Base-by-base conservation (phyloP, 2,797 vertebrate species). In the Scleropages formosus region DNA sequence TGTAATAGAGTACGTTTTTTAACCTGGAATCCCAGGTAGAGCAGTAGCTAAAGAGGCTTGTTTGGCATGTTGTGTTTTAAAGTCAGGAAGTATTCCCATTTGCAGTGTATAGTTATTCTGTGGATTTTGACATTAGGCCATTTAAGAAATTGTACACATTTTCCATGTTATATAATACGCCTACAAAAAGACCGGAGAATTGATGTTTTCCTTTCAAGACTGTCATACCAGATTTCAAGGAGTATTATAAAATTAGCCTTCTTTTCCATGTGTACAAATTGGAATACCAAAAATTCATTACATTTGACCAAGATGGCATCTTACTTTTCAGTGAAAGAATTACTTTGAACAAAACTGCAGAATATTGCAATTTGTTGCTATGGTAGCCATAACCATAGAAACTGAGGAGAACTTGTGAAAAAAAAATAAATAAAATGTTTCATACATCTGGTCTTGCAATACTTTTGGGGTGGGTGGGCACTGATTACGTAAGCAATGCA, bases 281-380 rank as follows among this genome's bases (percentile, higher is more conserved):
- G 26, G 27, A 66, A n/a, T n/a, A 58, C 12, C 27, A 51, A 58
- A 53, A 44, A 75, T 8, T 47, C n/a, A 44, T 68, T 67, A 18
- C 12, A 8, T 75, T 67, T 26, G 27, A 68, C 60, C 12, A 61
- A 69, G 27, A 44, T 74, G 47, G 64, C 26, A 60, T 47, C 74
- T 74, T 74, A 62, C 66, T 69, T 75, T 60, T 59, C 39, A 31
- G 16, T 75, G 53, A 62, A 61, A 61, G 18, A 69, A 68, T 60
- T 60, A 58, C 62, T 44, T 60, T 60, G 26, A 72, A 31, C 31
- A 75, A 74, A 56, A 39, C 63, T 58, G 20, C 22, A 74, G 73
- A 58, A 59, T 67, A 51, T 75, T 75, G 20, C 66, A 70, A 69
- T 76, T 60, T 70, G 74, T 70, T 75, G 64, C 74, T 62, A 76